These are phyloP conservation scores for Gnathochromis pfefferi DNA, from an alignment of 2,113 vertebrate species.

Conservation along the genomic window DNA sequence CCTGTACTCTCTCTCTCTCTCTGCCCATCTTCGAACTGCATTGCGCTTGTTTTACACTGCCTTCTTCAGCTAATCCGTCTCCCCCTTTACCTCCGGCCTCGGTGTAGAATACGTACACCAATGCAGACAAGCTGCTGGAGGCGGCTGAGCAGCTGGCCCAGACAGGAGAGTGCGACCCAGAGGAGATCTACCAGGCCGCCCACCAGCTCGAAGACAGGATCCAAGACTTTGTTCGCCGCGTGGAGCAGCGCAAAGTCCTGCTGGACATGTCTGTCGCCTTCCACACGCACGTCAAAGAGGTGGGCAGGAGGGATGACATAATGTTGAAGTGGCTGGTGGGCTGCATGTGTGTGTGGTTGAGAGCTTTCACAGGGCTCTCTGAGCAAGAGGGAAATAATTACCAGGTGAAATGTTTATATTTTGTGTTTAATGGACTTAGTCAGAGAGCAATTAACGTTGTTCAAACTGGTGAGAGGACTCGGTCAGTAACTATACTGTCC, in stretches of 20 bases:
- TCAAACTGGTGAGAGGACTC: not conserved
- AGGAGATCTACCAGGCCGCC: constrained; percentile 98
- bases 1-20: not conserved
- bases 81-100: not conserved
- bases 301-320: constrained; percentile 52
- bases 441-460: not conserved
- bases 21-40: not conserved
- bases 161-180: constrained; percentile 96
- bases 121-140: constrained; percentile 95
- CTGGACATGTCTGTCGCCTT: constrained; percentile 99
- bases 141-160: constrained; percentile 97
- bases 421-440: not conserved
- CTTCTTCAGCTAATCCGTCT: not conserved
- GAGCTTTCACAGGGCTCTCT: not conserved
- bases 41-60: not conserved
- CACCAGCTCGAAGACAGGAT: constrained; percentile 97
- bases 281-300: constrained; percentile 98
- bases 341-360: constrained; percentile 28
- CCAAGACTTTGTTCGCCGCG: constrained; percentile 95
- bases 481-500: not conserved
- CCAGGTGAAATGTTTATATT: not conserved
- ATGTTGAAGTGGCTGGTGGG: constrained; percentile 38
- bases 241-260: constrained; percentile 95
- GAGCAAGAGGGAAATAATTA: constrained; percentile 18
- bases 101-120: constrained; percentile 92